Conservation (phyloP, 2,888 invertebrate genomes). For the Machimus rusticus region DNA sequence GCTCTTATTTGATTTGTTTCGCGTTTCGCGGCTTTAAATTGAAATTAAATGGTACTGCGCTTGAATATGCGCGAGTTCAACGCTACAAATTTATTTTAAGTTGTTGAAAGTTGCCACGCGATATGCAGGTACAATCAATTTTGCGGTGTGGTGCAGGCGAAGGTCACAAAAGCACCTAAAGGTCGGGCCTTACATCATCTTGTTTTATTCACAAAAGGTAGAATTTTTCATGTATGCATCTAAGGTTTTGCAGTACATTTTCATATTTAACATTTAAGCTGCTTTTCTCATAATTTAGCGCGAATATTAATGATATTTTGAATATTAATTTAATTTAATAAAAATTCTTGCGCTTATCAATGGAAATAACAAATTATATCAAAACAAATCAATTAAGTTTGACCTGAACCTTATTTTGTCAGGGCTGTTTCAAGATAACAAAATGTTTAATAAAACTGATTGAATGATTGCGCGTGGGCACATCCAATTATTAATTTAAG, state of each 20-base stretch:
- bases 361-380: too few relatives aligned
- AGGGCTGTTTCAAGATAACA: neutral
- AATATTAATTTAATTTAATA: too few relatives aligned
- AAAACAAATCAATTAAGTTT: neutral
- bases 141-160: neutral
- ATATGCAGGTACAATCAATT: neutral
- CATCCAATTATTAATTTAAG: neutral
- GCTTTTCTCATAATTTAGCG: too few relatives aligned
- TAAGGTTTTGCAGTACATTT: neutral
- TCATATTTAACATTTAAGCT: too few relatives aligned
- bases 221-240: too few relatives aligned
- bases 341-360: too few relatives aligned
- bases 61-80: neutral
- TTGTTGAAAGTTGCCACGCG: neutral
- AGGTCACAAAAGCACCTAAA: neutral
- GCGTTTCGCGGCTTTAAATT: neutral
- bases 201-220: too few relatives aligned
- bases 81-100: neutral
- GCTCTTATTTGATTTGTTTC: neutral
- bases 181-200: neutral
- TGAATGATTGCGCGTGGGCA: neutral
- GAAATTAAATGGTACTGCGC: neutral
- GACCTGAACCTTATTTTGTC: neutral
- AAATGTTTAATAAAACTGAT: neutral
- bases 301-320: too few relatives aligned